A percentile compares a stretch with the other conserved stretches of the same genome.
phyloP scores from a whole-genome alignment of 2,113 vertebrate genomes.

The Cynocephalus volans region DNA sequence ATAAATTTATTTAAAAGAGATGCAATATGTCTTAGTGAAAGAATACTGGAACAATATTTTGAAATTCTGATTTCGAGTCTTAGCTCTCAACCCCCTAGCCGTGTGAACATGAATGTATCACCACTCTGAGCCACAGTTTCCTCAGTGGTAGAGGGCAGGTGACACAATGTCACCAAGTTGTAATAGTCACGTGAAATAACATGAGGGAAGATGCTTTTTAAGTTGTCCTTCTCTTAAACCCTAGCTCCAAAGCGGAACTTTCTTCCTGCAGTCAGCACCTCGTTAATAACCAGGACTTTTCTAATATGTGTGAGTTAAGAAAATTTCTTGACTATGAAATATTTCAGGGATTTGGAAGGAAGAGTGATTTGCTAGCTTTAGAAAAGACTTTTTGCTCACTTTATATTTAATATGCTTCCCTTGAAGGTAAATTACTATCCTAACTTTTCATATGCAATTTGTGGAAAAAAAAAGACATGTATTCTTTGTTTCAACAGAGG shows the following conservation, averaged over 20 bases:
- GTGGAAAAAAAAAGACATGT: neutral
- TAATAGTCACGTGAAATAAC: neutral
- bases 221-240: neutral
- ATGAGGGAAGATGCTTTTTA: neutral
- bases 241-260: neutral
- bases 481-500: neutral
- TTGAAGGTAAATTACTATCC: neutral
- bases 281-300: neutral
- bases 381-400: neutral
- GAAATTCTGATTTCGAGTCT: neutral
- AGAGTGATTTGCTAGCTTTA: slow-evolving; percentile 15
- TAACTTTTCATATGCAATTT: neutral
- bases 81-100: too few species aligned
- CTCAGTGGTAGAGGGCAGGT: neutral
- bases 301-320: neutral
- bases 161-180: neutral
- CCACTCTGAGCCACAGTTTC: neutral
- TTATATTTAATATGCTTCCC: slow-evolving; percentile 1
- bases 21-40: neutral
- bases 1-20: neutral
- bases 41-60: neutral
- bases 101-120: neutral
- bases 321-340: neutral
- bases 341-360: neutral
- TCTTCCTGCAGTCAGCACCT: neutral